Conservation (phyloP, 2,888 invertebrate species). For the Galerucella calmariensis region DNA sequence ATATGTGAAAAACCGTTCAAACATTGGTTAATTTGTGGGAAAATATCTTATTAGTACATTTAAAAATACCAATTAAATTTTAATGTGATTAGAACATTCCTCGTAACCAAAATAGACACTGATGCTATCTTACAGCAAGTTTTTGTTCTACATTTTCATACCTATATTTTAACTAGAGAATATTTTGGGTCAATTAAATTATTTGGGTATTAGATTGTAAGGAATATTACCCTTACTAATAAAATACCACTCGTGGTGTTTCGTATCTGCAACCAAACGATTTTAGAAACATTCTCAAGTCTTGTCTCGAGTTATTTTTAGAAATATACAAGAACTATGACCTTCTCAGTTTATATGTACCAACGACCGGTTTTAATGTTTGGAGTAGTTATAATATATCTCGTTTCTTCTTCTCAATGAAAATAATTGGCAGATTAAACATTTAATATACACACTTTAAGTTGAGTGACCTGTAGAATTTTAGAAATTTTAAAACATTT, state of each 20-base stretch:
- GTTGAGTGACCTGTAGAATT: conserved; percentile 10
- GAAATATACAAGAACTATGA: conserved; percentile 58
- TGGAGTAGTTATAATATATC: conserved; percentile 2
- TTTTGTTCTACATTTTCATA: neutral
- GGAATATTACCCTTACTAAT: neutral
- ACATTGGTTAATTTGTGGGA: neutral
- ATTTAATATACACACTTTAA: neutral
- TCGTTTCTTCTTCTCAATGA: conserved; percentile 16
- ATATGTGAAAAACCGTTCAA: neutral
- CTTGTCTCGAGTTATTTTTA: conserved; percentile 54
- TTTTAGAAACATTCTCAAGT: conserved; percentile 15
- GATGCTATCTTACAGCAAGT: neutral
- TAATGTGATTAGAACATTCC: neutral
- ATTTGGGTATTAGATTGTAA: too few relatives aligned
- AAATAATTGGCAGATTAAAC: conserved; percentile 19
- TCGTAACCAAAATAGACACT: neutral
- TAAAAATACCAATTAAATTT: neutral
- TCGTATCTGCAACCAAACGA: neutral
- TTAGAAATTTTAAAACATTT: neutral
- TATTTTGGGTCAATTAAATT: too few relatives aligned
- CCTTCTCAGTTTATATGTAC: conserved; percentile 48
- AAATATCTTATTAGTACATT: neutral
- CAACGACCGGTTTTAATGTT: conserved; percentile 53
- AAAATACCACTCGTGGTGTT: neutral
- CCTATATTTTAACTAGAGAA: neutral